Conservation (phyloP, 1,140 invertebrate genomes). For the Drosophila funebris region DNA sequence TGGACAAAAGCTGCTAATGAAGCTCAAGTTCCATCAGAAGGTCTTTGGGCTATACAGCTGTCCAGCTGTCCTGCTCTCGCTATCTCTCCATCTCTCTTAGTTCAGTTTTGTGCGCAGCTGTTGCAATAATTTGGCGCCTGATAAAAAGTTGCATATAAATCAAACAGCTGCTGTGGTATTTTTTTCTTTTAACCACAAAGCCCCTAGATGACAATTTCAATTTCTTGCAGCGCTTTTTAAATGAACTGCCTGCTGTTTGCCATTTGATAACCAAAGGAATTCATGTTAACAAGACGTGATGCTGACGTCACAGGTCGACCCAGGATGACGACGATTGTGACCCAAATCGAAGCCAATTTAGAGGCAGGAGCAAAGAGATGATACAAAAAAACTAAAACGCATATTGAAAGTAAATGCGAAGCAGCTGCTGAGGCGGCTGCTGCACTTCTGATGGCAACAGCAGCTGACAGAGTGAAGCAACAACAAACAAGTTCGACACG, state of each 20-base stretch:
- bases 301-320: slow-evolving; percentile 33
- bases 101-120: slow-evolving; percentile 31
- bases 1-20: slow-evolving; percentile 34
- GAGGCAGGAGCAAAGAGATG: not conserved
- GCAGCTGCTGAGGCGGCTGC: slow-evolving; percentile 39
- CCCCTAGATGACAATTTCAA: slow-evolving; percentile 10
- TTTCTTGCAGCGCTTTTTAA: slow-evolving; percentile 24
- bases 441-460: slow-evolving; percentile 55
- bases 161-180: slow-evolving; percentile 42
- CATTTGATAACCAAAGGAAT: slow-evolving; percentile 12
- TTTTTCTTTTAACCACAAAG: slow-evolving; percentile 17
- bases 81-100: not conserved
- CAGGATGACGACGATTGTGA: slow-evolving; percentile 30
- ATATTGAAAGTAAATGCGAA: slow-evolving; percentile 76
- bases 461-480: slow-evolving; percentile 31
- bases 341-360: slow-evolving; percentile 44
- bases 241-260: slow-evolving; percentile 38
- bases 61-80: not conserved
- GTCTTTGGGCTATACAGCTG: not conserved
- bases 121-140: slow-evolving; percentile 37
- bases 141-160: slow-evolving; percentile 45
- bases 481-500: slow-evolving; percentile 64
- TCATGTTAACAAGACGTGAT: slow-evolving; percentile 25
- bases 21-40: slow-evolving; percentile 19
- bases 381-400: slow-evolving; percentile 29